phyloP scores from a whole-genome alignment of 2,888 invertebrate species.

The Dasypogon diadema region DNA sequence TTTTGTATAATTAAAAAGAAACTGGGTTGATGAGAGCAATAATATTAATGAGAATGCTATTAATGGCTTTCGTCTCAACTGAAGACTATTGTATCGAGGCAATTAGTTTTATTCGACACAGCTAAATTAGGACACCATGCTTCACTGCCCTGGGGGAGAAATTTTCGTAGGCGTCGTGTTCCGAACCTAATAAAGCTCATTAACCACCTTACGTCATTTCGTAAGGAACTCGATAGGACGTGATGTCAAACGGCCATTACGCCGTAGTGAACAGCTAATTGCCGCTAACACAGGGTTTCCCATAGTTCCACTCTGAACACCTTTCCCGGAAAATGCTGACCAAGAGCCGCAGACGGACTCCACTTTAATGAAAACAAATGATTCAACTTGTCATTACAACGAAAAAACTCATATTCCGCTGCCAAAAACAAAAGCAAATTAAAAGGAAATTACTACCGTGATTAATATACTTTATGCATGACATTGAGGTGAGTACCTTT shows the following conservation, averaged over 20 bases:
- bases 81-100: constrained; percentile 3
- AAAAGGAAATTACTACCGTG: constrained; percentile 53
- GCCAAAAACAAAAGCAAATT: constrained; percentile 44
- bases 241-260: constrained; percentile 27
- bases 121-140: constrained; percentile 9
- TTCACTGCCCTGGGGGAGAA: constrained; percentile 2
- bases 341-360: constrained; percentile 4
- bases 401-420: constrained; percentile 36
- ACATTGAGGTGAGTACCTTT: constrained; percentile 6
- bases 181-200: constrained; percentile 16
- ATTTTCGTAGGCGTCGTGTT: not conserved
- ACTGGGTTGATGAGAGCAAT: not conserved
- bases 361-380: constrained; percentile 32
- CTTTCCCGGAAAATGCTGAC: not conserved
- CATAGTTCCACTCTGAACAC: not conserved
- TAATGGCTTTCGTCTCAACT: too few species aligned
- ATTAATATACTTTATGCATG: constrained; percentile 54
- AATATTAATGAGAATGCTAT: constrained; percentile 23
- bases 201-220: not conserved
- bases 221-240: not conserved
- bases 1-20: not conserved
- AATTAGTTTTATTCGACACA: constrained; percentile 33
- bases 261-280: constrained; percentile 18
- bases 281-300: not conserved
- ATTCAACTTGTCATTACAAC: constrained; percentile 29